phyloP scores from a whole-genome alignment of 2,888 invertebrate genomes.

The Cryptocephalus moraei region DNA sequence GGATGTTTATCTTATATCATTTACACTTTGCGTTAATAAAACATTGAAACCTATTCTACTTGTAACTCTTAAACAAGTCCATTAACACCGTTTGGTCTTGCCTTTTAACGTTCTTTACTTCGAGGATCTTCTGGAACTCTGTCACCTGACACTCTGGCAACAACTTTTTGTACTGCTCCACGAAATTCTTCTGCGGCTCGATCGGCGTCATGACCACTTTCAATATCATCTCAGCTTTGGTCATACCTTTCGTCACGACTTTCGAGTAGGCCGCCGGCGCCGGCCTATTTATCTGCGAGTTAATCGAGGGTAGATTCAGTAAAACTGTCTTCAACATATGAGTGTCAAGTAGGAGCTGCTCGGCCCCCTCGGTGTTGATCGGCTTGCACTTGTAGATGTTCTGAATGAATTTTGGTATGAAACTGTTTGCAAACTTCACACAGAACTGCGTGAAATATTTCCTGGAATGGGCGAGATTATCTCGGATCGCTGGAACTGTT shows the following conservation, averaged over 20 bases:
- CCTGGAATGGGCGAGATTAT: constrained; percentile 79
- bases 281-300: constrained; percentile 77
- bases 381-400: constrained; percentile 87
- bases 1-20: too few species aligned
- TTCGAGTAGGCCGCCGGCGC: constrained; percentile 82
- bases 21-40: too few species aligned
- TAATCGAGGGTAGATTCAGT: constrained; percentile 87
- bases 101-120: constrained; percentile 76
- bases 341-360: constrained; percentile 87
- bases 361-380: constrained; percentile 82
- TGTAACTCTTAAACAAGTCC: constrained; percentile 43
- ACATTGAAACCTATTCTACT: constrained; percentile 6
- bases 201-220: constrained; percentile 95
- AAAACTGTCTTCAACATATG: constrained; percentile 90
- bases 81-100: constrained; percentile 47
- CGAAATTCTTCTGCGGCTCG: constrained; percentile 69
- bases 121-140: constrained; percentile 90
- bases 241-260: constrained; percentile 70
- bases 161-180: constrained; percentile 81
- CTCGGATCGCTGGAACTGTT: constrained; percentile 79
- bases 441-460: constrained; percentile 99
- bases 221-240: constrained; percentile 96
- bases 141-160: constrained; percentile 79
- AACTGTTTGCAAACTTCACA: constrained; percentile 88
- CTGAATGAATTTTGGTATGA: constrained; percentile 90